These are phyloP conservation scores for Chrysochloris asiatica DNA, from an alignment of 2,113 vertebrate species.

Conservation along the genomic window DNA sequence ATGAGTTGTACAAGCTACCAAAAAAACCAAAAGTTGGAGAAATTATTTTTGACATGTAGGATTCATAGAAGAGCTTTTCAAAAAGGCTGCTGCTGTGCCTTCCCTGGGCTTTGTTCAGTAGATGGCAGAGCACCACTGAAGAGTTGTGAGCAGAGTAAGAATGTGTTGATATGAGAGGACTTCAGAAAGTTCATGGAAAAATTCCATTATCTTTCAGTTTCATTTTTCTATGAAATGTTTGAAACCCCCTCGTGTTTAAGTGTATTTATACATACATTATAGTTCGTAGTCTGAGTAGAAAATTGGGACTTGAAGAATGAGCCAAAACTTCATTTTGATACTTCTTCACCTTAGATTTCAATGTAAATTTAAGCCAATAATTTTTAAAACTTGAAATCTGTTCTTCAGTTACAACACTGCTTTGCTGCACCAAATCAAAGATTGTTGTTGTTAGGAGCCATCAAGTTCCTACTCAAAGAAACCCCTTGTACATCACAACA, in stretches of 20 bases:
- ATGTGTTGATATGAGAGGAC: too few relatives aligned
- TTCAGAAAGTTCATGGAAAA: too few relatives aligned
- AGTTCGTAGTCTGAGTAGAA: background rate
- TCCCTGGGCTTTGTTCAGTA: background rate
- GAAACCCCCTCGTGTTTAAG: too few relatives aligned
- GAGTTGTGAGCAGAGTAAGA: background rate
- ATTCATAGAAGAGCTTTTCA: background rate
- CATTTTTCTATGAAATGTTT: too few relatives aligned
- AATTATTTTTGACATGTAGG: background rate
- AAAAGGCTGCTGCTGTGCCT: too few relatives aligned
- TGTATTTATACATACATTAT: background rate
- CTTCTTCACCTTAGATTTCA: background rate
- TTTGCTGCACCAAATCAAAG: background rate
- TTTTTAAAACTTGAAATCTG: background rate
- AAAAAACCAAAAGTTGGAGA: background rate
- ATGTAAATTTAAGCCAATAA: constrained; percentile 10
- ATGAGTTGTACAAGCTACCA: background rate
- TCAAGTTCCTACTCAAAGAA: too few relatives aligned
- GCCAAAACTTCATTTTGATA: background rate
- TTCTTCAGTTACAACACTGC: background rate
- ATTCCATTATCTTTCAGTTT: too few relatives aligned
- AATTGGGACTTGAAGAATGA: background rate
- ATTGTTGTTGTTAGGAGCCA: too few relatives aligned
- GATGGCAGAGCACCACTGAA: background rate
- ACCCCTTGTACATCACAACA: too few relatives aligned